Evolutionary conservation across 2,888 invertebrate genomes (phyloP), one percentile per base, ranked within the genome.

Genomic region (Callyntrura guangdongensis): DNA sequence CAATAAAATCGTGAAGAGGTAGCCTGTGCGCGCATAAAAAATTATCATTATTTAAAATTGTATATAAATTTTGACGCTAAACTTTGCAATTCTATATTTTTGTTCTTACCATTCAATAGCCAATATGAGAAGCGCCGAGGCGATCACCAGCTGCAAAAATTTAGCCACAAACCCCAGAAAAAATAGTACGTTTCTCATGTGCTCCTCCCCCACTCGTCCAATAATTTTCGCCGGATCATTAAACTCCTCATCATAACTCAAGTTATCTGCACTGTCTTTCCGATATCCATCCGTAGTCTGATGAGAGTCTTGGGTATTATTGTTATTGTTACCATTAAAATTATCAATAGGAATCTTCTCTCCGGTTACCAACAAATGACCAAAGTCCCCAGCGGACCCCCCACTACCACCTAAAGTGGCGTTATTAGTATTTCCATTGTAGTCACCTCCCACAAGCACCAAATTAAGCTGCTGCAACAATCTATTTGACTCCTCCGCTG

Each of bases 151-250:
- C 77, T 77, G 77, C 22, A 77, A 47, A 25, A 77, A 77, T n/a
- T 77, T 77, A 12, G 77, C 77, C 47, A 77, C 49, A 49, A 77
- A 77, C 0, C 77, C 77, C 77, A 77, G n/a, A n/a, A 77, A 49
- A 49, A 77, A 77, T 6, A 77, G 17, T 0, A 77, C 77, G 53
- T 77, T 77, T 22, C 27, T 77, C 77, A 77, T 77, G 49, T 77
- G 77, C 49, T 77, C 77, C 53, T 77, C 77, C n/a, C 77, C 77
- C 47, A 77, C 77, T 4, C 49, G 9, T 25, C 77, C 77, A 49
- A 77, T 77, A 0, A 49, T 14, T 27, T 77, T 77, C 17, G 77
- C 77, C 20, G 77, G 77, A 49, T 77, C 77, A 47, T 77, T 77
- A 20, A 77, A 22, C 1, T 77, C 77, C 22, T 47, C 77, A 22